Conservation (phyloP, 2,888 invertebrate genomes). For the Agrotis puta region DNA sequence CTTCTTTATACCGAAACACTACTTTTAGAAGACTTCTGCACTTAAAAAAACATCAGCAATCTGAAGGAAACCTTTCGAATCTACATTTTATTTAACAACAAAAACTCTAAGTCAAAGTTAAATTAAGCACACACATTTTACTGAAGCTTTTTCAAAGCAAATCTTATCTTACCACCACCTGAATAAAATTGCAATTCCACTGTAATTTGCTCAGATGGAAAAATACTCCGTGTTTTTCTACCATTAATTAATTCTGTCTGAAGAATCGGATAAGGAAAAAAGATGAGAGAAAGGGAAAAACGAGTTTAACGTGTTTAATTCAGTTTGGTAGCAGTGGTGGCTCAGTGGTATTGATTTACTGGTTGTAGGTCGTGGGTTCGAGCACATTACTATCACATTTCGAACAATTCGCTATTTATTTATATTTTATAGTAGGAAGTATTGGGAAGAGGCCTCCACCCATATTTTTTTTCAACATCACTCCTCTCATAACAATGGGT, state of each 20-base stretch:
- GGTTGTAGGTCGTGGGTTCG: too few relatives aligned
- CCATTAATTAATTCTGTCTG: conserved; percentile 28
- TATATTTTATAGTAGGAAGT: neutral
- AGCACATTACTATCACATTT: too few relatives aligned
- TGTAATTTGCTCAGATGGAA: conserved; percentile 21
- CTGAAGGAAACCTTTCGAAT: too few relatives aligned
- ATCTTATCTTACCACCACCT: conserved; percentile 9
- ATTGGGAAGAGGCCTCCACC: neutral
- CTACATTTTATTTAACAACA: neutral
- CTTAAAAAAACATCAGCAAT: too few relatives aligned
- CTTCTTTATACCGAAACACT: too few relatives aligned
- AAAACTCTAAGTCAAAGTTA: conserved; percentile 2
- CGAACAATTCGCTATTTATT: too few relatives aligned
- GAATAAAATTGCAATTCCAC: conserved; percentile 26
- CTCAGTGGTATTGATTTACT: too few relatives aligned
- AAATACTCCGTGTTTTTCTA: conserved; percentile 22
- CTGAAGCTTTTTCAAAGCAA: conserved; percentile 9
- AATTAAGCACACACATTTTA: neutral
- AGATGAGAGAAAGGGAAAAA: neutral
- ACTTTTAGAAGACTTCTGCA: too few relatives aligned
- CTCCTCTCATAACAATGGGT: too few relatives aligned
- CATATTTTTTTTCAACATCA: neutral
- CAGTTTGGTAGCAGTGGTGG: neutral
- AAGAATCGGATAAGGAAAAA: conserved; percentile 15
- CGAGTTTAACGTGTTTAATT: conserved; percentile 10